A percentile compares a stretch with the other conserved stretches of the same genome.
These are phyloP conservation scores for Empis livida DNA, from an alignment of 2,888 invertebrate genomes.

Conservation along the genomic window DNA sequence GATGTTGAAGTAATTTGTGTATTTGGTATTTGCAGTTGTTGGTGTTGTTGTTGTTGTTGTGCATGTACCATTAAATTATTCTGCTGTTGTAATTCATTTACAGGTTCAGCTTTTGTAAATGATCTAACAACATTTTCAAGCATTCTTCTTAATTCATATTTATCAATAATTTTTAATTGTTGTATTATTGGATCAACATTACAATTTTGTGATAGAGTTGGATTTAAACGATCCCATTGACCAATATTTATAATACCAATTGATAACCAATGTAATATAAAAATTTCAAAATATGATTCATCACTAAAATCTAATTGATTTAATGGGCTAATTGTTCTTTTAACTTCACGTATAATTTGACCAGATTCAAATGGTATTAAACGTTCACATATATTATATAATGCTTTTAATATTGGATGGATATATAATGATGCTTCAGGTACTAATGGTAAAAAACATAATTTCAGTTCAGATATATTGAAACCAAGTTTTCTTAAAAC, in stretches of 20 bases:
- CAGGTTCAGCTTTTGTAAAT: too few relatives aligned
- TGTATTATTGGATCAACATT: constrained; percentile 23
- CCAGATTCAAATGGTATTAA: constrained; percentile 25
- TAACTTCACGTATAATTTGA: constrained; percentile 17
- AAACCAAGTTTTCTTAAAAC: constrained; percentile 35
- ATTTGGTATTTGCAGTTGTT: constrained; percentile 9
- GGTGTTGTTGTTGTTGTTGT: constrained; percentile 1
- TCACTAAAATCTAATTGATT: constrained; percentile 25
- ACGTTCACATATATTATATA: constrained; percentile 37
- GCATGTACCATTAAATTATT: constrained; percentile 8
- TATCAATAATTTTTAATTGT: constrained; percentile 25
- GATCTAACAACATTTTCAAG: constrained; percentile 19
- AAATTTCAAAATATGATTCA: constrained; percentile 24
- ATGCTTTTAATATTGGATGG: constrained; percentile 35
- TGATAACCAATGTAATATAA: constrained; percentile 27
- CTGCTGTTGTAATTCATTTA: neutral
- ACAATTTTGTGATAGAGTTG: constrained; percentile 14
- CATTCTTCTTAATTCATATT: constrained; percentile 17
- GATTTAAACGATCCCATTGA: constrained; percentile 7
- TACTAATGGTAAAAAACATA: constrained; percentile 30
- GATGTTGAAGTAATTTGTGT: too few relatives aligned
- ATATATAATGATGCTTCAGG: constrained; percentile 28
- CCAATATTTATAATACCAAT: constrained; percentile 21
- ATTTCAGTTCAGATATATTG: constrained; percentile 19
- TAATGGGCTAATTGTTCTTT: constrained; percentile 9